Base-by-base conservation (phyloP, 2,888 invertebrate species). In the Andrena bicolor region DNA sequence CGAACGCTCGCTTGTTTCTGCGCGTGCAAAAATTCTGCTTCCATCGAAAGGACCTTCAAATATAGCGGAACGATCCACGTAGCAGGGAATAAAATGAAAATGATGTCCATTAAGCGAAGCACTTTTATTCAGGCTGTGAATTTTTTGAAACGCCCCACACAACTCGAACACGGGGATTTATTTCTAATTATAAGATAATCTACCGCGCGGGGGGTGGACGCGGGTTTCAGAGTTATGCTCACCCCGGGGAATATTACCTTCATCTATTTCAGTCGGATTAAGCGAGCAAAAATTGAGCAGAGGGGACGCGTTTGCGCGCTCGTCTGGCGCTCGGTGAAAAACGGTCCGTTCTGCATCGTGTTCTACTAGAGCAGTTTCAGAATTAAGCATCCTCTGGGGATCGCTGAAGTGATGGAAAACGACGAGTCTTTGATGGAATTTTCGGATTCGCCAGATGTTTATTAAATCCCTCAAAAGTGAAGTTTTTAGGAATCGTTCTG, bases 181-280 rank as follows among this genome's bases (percentile, higher is more conserved):
- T 48, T 72, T 58, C 41, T 56, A 72, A 76, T 58, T 64, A 26
- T 20, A 20, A 41, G 41, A 56, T 20, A 64, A 58, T 64, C n/a
- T 56, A 13, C n/a, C 23, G 13, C 16, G 1, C 0, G 10, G 23
- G 5, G 10, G 13, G 53, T 20, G 41, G 16, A 41, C 41, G 1
- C 53, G 20, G 49, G 70, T 51, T 51, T 41, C 61, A 10, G 32
- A 58, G 49, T 63, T 30, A 16, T 58, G 6, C 69, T 49, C 28
- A 16, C 26, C 16, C 6, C 16, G 20, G 20, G 16, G 61, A 70
- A 30, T 13, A 13, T 32, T 26, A 6, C 10, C n/a, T 23, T 20
- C 32, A 48, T 8, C 32, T 28, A 8, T 58, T 26, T 51, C 75
- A 26, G 8, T n/a, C n/a, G 8, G 60, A 49, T 69, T 49, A 32